These are phyloP conservation scores for Asbolus verrucosus DNA, from an alignment of 1,140 invertebrate genomes.

Conservation along the genomic window DNA sequence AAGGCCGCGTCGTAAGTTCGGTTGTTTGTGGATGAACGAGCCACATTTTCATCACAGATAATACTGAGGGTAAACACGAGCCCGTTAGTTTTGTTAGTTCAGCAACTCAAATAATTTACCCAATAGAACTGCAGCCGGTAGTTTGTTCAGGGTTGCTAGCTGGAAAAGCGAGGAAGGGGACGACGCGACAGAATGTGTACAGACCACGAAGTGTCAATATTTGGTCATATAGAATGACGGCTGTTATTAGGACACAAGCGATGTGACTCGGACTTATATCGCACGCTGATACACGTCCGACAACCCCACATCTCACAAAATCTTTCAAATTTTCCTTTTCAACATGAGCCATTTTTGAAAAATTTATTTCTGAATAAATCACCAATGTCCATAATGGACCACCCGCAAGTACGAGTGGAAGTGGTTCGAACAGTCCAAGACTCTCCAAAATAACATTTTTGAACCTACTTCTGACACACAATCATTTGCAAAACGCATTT, in stretches of 20 bases:
- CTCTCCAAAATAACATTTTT: too few relatives aligned
- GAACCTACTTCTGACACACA: too few relatives aligned
- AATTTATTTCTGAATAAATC: too few relatives aligned
- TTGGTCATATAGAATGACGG: conserved; percentile 61
- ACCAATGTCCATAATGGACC: too few relatives aligned
- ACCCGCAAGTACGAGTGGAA: too few relatives aligned
- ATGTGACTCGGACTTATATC: conserved; percentile 25
- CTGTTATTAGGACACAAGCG: conserved; percentile 54
- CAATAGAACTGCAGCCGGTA: conserved; percentile 63
- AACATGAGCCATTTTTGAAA: too few relatives aligned
- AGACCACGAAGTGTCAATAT: conserved; percentile 63
- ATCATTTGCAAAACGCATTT: too few relatives aligned
- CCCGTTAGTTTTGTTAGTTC: conserved; percentile 65
- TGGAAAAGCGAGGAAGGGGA: conserved; percentile 42
- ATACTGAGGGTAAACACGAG: conserved; percentile 62
- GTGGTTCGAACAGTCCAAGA: too few relatives aligned
- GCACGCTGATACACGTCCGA: too few relatives aligned
- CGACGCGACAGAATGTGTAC: conserved; percentile 59
- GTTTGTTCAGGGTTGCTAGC: conserved; percentile 60
- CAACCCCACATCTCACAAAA: too few relatives aligned
- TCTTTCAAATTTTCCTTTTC: too few relatives aligned
- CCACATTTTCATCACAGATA: conserved; percentile 63
- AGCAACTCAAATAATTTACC: conserved; percentile 66
- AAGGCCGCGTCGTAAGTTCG: conserved; percentile 43
- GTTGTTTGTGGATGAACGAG: conserved; percentile 60